Base-by-base conservation (phyloP, 2,888 invertebrate genomes). In the Aspidiotus destructor region DNA sequence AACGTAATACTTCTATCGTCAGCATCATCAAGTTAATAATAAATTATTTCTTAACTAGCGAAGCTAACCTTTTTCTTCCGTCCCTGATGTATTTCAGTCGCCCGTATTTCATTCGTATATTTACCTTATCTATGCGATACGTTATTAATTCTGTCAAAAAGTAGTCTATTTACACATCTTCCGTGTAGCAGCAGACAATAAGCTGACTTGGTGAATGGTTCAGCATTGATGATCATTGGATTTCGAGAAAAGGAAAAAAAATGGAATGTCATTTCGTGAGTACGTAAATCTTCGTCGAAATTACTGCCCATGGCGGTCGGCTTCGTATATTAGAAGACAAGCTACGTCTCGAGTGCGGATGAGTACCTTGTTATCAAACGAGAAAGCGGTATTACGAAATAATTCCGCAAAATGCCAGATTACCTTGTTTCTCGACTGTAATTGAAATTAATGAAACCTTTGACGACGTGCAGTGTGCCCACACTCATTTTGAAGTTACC, bases 231-330 rank as follows among this genome's bases (percentile, higher is more conserved):
- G n/a, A 48, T 13, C 10, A 48, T n/a, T 48, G 48, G 48, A 48
- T 48, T 48, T n/a, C 48, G 48, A 48, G 28, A 28, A 28, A 28
- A 28, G 5, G 28, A 28, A 28, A 28, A 28, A 28, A 48, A 48
- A 54, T 53, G 53, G 41, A 61, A 44, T 63, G 63, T 63, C 63
- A 63, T 63, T 63, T 53, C 55, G 40, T 53, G 53, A 52, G 53
- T 62, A 16, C 63, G 63, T 52, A 63, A 63, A 63, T 63, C 63
- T 54, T 63, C 41, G 63, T 63, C 63, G 41, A 48, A 48, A 48
- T 48, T 48, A 48, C n/a, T 11, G 48, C 48, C n/a, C 48, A n/a
- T 11, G 11, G 48, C n/a, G 48, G 48, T 48, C 48, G 48, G 48
- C 48, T n/a, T 48, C 48, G 11, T n/a, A n/a, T 48, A 48, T 13